Evolutionary conservation across 2,888 invertebrate genomes (phyloP).

Genomic region (Himalopsyche japonica): DNA sequence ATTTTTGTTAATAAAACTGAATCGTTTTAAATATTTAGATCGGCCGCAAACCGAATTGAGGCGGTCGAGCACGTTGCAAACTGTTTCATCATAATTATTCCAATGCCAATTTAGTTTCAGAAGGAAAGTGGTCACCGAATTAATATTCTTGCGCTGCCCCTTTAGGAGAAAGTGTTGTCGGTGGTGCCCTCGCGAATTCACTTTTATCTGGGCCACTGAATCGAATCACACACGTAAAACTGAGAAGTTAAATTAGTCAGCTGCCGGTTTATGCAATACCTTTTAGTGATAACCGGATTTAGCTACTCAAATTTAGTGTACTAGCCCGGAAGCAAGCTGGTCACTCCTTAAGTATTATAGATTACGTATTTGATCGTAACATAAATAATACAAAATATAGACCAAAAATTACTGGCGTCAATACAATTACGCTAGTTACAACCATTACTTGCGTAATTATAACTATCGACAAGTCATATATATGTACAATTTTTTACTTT

Average conservation of each 20-base stretch:
- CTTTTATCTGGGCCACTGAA: background rate
- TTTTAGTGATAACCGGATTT: background rate
- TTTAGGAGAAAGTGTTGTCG: background rate
- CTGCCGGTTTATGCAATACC: background rate
- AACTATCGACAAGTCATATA: no score
- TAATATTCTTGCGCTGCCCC: background rate
- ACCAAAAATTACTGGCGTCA: no score
- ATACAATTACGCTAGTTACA: no score
- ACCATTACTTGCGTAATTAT: no score
- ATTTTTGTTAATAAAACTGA: background rate
- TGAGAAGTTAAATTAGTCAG: background rate
- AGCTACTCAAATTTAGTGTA: background rate
- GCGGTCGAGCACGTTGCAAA: background rate
- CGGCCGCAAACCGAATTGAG: background rate
- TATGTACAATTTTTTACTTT: no score
- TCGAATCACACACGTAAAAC: background rate
- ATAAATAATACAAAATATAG: background rate
- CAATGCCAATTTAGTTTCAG: background rate
- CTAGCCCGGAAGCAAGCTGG: background rate
- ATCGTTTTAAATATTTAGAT: background rate
- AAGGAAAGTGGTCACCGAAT: background rate
- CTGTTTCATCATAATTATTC: background rate
- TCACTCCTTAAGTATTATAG: background rate
- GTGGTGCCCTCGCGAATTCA: background rate
- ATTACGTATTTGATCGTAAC: background rate